Evolutionary conservation across 1,140 invertebrate species (phyloP).

Genomic region (Anadara kagoshimensis): DNA sequence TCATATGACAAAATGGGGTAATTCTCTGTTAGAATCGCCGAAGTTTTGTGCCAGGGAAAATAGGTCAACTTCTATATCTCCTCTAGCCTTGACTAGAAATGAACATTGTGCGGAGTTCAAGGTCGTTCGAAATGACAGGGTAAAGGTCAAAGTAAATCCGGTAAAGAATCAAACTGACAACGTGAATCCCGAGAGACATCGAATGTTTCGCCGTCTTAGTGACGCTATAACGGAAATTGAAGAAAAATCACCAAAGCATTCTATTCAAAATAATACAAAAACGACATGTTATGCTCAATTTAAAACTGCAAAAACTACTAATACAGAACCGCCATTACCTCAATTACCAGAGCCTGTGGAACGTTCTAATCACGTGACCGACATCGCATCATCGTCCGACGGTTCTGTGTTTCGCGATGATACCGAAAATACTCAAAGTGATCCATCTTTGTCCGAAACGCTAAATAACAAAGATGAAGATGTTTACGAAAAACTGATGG

Average conservation of each 20-base stretch:
- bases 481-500: constrained; percentile 22
- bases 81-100: too few species aligned
- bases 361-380: constrained; percentile 8
- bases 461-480: constrained; percentile 5
- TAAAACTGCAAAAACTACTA: neutral
- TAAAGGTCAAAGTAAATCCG: neutral
- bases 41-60: too few species aligned
- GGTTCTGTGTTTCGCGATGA: neutral
- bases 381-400: constrained; percentile 8
- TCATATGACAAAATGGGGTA: constrained; percentile 1
- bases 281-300: constrained; percentile 12
- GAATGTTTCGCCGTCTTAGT: too few species aligned
- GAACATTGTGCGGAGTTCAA: too few species aligned
- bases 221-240: too few species aligned
- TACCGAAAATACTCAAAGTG: constrained; percentile 7
- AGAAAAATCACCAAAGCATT: too few species aligned
- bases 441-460: neutral
- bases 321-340: neutral
- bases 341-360: constrained; percentile 1
- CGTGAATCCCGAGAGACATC: neutral
- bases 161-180: neutral
- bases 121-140: neutral
- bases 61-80: constrained; percentile 3
- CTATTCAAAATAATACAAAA: too few species aligned
- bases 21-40: too few species aligned